Evolutionary conservation across 2,888 invertebrate genomes (phyloP).

Genomic region (Chalcis sispes): DNA sequence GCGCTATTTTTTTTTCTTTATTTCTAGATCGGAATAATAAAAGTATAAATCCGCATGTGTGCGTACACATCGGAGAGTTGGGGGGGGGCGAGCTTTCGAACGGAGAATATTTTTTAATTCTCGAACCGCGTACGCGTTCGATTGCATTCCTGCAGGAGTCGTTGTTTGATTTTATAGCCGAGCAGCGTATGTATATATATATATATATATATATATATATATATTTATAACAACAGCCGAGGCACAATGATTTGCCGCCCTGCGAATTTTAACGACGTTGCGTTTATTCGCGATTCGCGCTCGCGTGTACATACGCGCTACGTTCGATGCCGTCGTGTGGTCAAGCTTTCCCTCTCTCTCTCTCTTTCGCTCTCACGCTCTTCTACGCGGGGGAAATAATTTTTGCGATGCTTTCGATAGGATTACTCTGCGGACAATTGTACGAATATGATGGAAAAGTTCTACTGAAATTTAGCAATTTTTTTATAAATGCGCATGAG

Average conservation of each 20-base stretch:
- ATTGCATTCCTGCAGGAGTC: constrained; percentile 26
- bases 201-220: too few relatives aligned
- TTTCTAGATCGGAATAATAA: constrained; percentile 47
- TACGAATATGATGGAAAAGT: too few relatives aligned
- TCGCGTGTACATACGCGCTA: background rate
- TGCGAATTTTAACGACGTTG: constrained; percentile 47
- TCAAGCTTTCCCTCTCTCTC: background rate
- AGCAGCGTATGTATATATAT: too few relatives aligned
- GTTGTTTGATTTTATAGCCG: constrained; percentile 31
- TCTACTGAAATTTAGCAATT: too few relatives aligned
- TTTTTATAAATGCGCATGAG: too few relatives aligned
- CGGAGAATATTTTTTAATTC: constrained; percentile 16
- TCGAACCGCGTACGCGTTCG: background rate
- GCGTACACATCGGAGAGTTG: too few relatives aligned
- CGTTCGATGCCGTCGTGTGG: background rate
- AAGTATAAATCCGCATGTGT: background rate
- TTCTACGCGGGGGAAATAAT: background rate
- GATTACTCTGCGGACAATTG: too few relatives aligned
- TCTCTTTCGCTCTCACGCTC: background rate
- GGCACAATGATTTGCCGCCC: constrained; percentile 33
- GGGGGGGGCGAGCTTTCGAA: too few relatives aligned
- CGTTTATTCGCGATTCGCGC: background rate
- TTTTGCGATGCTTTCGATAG: too few relatives aligned
- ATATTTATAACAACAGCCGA: too few relatives aligned
- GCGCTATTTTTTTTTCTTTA: too few relatives aligned